Conservation (phyloP, 2,113 vertebrate genomes). For the Isurus oxyrinchus region DNA sequence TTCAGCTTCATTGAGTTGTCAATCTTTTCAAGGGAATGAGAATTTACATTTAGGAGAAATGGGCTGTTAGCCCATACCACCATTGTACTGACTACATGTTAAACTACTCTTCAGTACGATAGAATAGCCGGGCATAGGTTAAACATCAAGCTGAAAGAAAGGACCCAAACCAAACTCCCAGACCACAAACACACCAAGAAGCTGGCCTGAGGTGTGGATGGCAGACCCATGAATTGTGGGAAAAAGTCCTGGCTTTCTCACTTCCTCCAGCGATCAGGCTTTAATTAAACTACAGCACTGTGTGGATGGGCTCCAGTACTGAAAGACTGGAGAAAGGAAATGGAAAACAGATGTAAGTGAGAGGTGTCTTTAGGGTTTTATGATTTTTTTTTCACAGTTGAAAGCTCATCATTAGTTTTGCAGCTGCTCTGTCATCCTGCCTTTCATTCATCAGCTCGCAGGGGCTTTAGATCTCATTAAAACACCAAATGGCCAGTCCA, state of each 20-base stretch:
- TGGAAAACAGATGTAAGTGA: slow-evolving; percentile 70
- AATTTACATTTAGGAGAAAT: neutral
- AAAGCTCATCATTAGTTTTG: slow-evolving; percentile 62
- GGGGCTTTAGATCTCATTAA: slow-evolving; percentile 69
- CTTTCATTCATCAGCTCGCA: slow-evolving; percentile 62
- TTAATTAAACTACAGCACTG: slow-evolving; percentile 78
- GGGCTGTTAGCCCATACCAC: neutral
- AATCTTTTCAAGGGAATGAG: neutral
- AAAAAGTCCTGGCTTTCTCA: slow-evolving; percentile 77
- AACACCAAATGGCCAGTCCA: slow-evolving; percentile 68
- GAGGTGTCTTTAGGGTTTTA: slow-evolving; percentile 43
- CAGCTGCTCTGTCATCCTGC: slow-evolving; percentile 61
- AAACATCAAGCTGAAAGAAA: neutral
- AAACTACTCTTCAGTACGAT: neutral
- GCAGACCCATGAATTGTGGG: slow-evolving; percentile 71
- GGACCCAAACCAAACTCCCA: neutral
- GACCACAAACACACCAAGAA: neutral
- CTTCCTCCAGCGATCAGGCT: slow-evolving; percentile 73
- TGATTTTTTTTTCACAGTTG: slow-evolving; percentile 55
- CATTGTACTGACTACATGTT: neutral
- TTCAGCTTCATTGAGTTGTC: neutral
- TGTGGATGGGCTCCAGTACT: slow-evolving; percentile 65
- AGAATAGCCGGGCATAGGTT: neutral
- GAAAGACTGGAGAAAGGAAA: slow-evolving; percentile 65
- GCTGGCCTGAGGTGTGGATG: slow-evolving; percentile 61